Evolutionary conservation across 2,888 invertebrate genomes (phyloP).

Genomic region (Drosophila mayaguana): DNA sequence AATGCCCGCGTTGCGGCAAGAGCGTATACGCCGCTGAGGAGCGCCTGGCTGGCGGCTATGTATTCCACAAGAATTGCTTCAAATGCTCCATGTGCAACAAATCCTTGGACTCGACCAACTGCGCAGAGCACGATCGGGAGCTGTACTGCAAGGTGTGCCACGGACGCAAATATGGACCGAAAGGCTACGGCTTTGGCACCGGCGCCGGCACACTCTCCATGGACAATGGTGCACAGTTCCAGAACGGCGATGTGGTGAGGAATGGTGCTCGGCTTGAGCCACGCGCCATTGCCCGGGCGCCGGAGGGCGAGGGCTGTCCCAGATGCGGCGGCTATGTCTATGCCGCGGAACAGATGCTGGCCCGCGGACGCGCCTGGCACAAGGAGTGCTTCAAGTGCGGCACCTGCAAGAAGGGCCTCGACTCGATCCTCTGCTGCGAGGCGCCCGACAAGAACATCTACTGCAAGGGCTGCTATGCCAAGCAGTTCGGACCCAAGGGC

Average conservation of each 20-base stretch:
- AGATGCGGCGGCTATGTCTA: constrained; percentile 98
- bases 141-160: constrained; percentile 72
- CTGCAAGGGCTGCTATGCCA: constrained; percentile 99
- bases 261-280: constrained; percentile 89
- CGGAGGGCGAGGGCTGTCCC: constrained; percentile 95
- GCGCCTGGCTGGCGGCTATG: constrained; percentile 72
- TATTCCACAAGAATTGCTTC: constrained; percentile 78
- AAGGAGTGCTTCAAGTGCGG: constrained; percentile 97
- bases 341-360: constrained; percentile 97
- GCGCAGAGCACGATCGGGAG: constrained; percentile 72
- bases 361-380: constrained; percentile 88
- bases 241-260: constrained; percentile 83
- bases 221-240: constrained; percentile 75
- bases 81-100: constrained; percentile 78
- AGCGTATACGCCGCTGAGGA: constrained; percentile 74
- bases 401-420: constrained; percentile 93
- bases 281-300: constrained; percentile 91
- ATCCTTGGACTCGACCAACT: constrained; percentile 75
- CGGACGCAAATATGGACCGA: constrained; percentile 71
- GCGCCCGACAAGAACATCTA: constrained; percentile 98
- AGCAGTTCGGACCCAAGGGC: constrained; percentile 98
- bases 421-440: constrained; percentile 96
- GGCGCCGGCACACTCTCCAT: constrained; percentile 76
- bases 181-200: constrained; percentile 72
- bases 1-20: constrained; percentile 74